Conservation (phyloP, 1,140 invertebrate genomes). For the Nomia melanderi region DNA sequence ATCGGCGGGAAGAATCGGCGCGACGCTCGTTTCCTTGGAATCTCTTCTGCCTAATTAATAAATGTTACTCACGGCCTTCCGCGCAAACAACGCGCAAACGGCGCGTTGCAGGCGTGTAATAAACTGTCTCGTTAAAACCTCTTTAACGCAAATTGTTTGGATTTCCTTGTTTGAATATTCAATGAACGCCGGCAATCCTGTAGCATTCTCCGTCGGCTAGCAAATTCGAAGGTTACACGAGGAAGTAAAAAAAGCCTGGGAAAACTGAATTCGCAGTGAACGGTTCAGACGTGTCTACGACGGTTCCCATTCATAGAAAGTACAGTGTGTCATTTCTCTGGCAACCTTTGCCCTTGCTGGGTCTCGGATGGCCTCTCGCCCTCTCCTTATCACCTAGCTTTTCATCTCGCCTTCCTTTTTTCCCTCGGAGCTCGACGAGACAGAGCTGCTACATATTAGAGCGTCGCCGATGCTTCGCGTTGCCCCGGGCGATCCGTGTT, state of each 20-base stretch:
- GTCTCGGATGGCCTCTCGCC: slow-evolving; percentile 45
- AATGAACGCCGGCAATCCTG: background rate
- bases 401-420: slow-evolving; percentile 26
- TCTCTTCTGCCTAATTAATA: background rate
- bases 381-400: slow-evolving; percentile 57
- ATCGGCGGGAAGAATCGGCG: background rate
- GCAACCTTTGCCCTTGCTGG: slow-evolving; percentile 58
- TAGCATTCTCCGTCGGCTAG: background rate
- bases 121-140: background rate
- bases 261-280: background rate
- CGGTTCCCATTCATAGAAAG: slow-evolving; percentile 59
- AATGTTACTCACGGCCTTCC: too few species aligned
- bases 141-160: background rate
- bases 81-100: background rate
- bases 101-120: background rate
- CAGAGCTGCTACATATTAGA: slow-evolving; percentile 8
- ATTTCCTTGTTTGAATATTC: background rate
- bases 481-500: slow-evolving; percentile 8
- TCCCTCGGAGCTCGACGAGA: slow-evolving; percentile 9
- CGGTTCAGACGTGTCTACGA: background rate
- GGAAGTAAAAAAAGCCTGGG: background rate
- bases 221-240: background rate
- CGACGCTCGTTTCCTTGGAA: background rate
- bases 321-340: slow-evolving; percentile 54
- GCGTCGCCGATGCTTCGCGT: background rate